phyloP scores from a whole-genome alignment of 2,113 vertebrate genomes.

The Paratilapia polleni region DNA sequence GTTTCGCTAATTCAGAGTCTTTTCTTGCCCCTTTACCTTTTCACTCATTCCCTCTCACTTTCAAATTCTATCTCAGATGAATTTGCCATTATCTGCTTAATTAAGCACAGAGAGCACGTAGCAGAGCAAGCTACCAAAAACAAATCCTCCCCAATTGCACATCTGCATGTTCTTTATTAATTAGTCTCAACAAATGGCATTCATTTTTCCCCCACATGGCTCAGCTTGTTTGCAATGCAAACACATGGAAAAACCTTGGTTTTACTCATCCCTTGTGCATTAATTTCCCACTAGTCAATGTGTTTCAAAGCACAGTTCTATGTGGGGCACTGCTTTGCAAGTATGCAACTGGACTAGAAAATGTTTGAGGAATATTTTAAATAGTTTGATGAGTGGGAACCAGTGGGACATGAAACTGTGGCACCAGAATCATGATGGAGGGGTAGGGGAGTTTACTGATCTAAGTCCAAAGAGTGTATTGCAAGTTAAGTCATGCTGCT shows the following conservation, averaged over 20 bases:
- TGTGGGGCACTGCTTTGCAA: conserved; percentile 64
- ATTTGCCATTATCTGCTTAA: conserved; percentile 71
- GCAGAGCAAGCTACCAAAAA: conserved; percentile 56
- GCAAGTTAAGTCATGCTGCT: conserved; percentile 60
- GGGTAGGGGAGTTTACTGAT: conserved; percentile 39
- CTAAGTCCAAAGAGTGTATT: conserved; percentile 59
- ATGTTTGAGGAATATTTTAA: conserved; percentile 54
- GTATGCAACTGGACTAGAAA: conserved; percentile 61
- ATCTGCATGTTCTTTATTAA: conserved; percentile 80
- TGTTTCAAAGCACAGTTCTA: conserved; percentile 47
- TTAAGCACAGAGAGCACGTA: conserved; percentile 63
- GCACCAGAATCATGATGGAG: conserved; percentile 9
- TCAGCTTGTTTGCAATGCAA: conserved; percentile 77
- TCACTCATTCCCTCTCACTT: conserved; percentile 23
- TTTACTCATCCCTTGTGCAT: conserved; percentile 41
- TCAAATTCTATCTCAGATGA: conserved; percentile 39
- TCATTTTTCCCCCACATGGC: conserved; percentile 63
- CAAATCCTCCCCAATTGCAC: conserved; percentile 70
- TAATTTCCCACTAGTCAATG: conserved; percentile 24
- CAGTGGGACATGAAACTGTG: conserved; percentile 39
- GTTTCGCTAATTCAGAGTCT: too few relatives aligned
- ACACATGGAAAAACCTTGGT: conserved; percentile 57
- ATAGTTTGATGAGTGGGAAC: conserved; percentile 35
- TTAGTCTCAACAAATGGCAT: conserved; percentile 80
- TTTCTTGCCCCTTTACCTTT: background rate